Conservation (phyloP, 2,113 vertebrate species). For the Lepus timidus region DNA sequence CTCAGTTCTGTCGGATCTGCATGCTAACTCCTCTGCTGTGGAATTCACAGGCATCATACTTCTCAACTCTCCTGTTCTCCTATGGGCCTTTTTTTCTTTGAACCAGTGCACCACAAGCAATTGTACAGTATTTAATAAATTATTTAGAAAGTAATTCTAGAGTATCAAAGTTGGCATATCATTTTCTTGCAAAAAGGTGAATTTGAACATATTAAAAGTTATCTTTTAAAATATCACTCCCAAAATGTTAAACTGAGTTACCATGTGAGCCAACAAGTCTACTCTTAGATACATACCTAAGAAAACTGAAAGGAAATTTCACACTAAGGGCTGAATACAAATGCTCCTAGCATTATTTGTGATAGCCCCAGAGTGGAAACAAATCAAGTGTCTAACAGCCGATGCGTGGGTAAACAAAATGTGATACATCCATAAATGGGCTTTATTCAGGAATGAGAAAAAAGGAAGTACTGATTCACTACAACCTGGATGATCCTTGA, state of each 20-base stretch:
- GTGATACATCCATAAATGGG: background rate
- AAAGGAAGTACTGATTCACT: background rate
- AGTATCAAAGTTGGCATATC: background rate
- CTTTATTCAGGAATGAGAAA: slow-evolving; percentile 37
- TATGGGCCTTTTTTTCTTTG: background rate
- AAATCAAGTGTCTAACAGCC: background rate
- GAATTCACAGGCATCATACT: background rate
- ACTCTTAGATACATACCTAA: background rate
- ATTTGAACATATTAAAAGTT: slow-evolving; percentile 15
- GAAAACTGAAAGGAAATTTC: background rate
- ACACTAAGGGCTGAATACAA: background rate
- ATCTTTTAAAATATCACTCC: slow-evolving; percentile 36
- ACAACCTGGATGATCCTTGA: background rate
- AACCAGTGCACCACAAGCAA: background rate
- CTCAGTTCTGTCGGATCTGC: slow-evolving; percentile 19
- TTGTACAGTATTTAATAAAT: background rate
- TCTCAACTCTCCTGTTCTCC: background rate
- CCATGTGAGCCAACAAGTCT: slow-evolving; percentile 31
- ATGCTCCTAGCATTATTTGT: background rate
- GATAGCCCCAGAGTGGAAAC: background rate
- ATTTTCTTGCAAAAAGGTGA: background rate
- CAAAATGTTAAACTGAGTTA: slow-evolving; percentile 46
- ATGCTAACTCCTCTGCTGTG: slow-evolving; percentile 13
- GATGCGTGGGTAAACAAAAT: background rate
- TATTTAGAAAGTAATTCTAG: slow-evolving; percentile 22